Evolutionary conservation across 2,797 vertebrate species (phyloP), one percentile per base, ranked within the genome.

Genomic region (Salarias fasciatus): DNA sequence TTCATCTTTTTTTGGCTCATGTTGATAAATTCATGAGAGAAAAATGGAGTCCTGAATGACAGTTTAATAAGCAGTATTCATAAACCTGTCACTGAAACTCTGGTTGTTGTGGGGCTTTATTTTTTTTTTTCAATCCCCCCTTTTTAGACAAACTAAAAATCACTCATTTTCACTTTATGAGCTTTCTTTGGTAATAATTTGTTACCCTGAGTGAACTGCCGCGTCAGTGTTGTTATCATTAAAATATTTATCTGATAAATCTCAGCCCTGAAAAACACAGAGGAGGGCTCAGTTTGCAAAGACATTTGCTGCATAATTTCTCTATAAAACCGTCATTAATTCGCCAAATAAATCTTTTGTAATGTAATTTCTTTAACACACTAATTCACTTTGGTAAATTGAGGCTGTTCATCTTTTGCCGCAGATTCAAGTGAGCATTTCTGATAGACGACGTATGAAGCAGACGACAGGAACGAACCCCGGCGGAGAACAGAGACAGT

Each of bases 401-500:
- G 4, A 9, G 36, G 36, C 10, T 10, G 8, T 38, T 10, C 10
- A 10, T 38, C 8, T 11, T 38, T 11, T 36, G 6, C 5, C 9
- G 2, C 33, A 2, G 7, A 12, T 13, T 35, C 12, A 29, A 31
- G n/a, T 53, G 11, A 56, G 40, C 13, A 37, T 6, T 18, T 35
- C 42, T 44, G 15, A 62, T 42, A 9, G 18, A 58, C 43, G 28
- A 13, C 11, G 51, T 24, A 8, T 1, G 14, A 31, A 15, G 72
- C 33, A 47, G 45, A 54, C 55, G 13, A 54, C 15, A 28, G 35
- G 30, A 37, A 40, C 37, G 12, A 1, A 8, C 6, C 9, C 43
- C 24, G 30, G 15, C 3, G 45, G 11, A 9, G 44, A 44, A 65
- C 63, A 72, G 64, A 66, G 79, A 45, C 44, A 8, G 44, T 11